Evolutionary conservation across 1,140 invertebrate genomes (phyloP).

Genomic region (Mercenaria mercenaria): DNA sequence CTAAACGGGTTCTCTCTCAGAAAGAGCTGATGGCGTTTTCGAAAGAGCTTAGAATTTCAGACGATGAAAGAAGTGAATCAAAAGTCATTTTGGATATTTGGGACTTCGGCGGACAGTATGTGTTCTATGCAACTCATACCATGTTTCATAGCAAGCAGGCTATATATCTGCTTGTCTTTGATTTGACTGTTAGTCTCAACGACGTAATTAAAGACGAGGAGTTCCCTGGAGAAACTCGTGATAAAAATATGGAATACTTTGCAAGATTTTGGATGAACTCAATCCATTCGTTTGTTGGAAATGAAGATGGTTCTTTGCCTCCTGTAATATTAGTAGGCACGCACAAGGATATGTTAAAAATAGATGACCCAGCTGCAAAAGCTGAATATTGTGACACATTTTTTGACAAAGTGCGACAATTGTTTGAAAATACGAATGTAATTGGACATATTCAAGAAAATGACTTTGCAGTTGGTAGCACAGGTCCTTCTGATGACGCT

Average conservation of each 20-base stretch:
- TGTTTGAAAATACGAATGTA: not conserved
- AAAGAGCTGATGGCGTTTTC: not conserved
- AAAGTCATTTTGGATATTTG: not conserved
- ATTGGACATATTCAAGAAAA: not conserved
- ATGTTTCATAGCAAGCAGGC: constrained; percentile 16
- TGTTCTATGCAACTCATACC: not conserved
- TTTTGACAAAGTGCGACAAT: not conserved
- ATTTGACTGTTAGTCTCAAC: not conserved
- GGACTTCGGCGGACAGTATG: constrained; percentile 22
- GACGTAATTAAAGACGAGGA: constrained; percentile 9
- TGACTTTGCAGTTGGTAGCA: not conserved
- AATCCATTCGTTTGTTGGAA: constrained; percentile 12
- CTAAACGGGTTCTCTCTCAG: not conserved
- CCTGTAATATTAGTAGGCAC: constrained; percentile 5
- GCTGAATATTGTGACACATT: not conserved
- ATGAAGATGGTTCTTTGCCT: not conserved
- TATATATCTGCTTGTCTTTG: constrained; percentile 4
- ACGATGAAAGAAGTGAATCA: too few species aligned
- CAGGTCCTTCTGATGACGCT: not conserved
- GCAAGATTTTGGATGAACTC: constrained; percentile 15
- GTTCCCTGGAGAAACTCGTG: not conserved
- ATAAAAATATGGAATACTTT: not conserved
- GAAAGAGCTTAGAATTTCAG: not conserved
- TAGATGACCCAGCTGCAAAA: too few species aligned
- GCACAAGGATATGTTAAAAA: not conserved